phyloP scores from a whole-genome alignment of 2,888 invertebrate species.

The Folsomia manolachei region DNA sequence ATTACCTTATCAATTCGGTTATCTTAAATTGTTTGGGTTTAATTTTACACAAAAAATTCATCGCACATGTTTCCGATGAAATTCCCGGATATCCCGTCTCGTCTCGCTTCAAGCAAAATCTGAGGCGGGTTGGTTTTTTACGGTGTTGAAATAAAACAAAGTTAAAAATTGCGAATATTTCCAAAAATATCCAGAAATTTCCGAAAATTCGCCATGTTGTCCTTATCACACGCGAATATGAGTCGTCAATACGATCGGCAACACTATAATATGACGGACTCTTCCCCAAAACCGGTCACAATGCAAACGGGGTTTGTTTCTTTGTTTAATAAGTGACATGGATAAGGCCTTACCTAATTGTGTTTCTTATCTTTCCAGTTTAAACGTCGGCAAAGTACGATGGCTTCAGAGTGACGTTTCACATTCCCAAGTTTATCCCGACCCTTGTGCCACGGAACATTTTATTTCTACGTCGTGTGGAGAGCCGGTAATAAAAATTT shows the following conservation, averaged over 20 bases:
- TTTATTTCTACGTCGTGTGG: constrained; percentile 38
- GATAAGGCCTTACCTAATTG: too few relatives aligned
- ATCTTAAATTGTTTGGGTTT: too few relatives aligned
- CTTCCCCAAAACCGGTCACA: background rate
- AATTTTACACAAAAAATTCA: too few relatives aligned
- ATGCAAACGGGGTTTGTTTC: background rate
- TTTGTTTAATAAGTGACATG: too few relatives aligned
- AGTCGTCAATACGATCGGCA: background rate
- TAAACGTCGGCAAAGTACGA: background rate
- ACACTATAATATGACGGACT: background rate
- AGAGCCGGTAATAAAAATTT: background rate
- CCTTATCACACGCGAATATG: background rate
- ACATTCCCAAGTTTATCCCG: constrained; percentile 23
- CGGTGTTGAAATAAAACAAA: too few relatives aligned
- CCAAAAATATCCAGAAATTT: background rate
- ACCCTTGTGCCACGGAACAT: constrained; percentile 42
- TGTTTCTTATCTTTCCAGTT: background rate
- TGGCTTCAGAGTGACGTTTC: constrained; percentile 38
- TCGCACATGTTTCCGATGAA: background rate
- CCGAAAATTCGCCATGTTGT: background rate
- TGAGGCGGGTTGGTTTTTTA: background rate
- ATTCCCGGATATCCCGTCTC: background rate
- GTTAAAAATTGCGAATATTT: background rate
- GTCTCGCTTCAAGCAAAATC: background rate
- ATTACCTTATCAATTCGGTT: too few relatives aligned